Evolutionary conservation across 2,888 invertebrate species (phyloP).

Genomic region (Osmoderma eremita): DNA sequence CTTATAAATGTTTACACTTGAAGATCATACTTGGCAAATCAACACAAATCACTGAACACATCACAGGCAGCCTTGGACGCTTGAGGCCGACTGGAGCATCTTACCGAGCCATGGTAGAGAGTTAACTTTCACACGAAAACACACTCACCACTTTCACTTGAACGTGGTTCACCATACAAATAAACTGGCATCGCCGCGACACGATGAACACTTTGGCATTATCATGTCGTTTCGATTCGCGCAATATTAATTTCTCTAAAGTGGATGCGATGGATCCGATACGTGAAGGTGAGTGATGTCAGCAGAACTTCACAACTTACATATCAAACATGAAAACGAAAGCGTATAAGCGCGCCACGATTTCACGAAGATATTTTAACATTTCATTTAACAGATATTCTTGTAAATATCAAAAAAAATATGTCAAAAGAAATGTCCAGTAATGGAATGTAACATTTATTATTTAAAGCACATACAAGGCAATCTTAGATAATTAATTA

Average conservation of each 20-base stretch:
- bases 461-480: neutral
- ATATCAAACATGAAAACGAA: conserved; percentile 9
- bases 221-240: conserved; percentile 27
- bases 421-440: neutral
- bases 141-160: conserved; percentile 64
- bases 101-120: conserved; percentile 60
- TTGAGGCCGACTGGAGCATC: conserved; percentile 60
- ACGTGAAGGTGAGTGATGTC: conserved; percentile 5
- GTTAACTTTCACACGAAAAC: conserved; percentile 59
- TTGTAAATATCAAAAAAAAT: no score
- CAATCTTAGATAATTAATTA: neutral
- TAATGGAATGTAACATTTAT: neutral
- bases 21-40: conserved; percentile 45
- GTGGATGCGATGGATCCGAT: neutral
- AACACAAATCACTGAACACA: conserved; percentile 57
- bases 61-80: conserved; percentile 61
- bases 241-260: conserved; percentile 35
- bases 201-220: conserved; percentile 21
- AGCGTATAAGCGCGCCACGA: neutral
- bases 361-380: no score
- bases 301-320: neutral
- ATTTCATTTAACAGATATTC: no score
- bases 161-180: conserved; percentile 44
- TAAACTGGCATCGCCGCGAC: conserved; percentile 26
- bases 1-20: conserved; percentile 24